These are phyloP conservation scores for Phalacrocorax carbo DNA, from an alignment of 2,113 vertebrate species.

Conservation along the genomic window DNA sequence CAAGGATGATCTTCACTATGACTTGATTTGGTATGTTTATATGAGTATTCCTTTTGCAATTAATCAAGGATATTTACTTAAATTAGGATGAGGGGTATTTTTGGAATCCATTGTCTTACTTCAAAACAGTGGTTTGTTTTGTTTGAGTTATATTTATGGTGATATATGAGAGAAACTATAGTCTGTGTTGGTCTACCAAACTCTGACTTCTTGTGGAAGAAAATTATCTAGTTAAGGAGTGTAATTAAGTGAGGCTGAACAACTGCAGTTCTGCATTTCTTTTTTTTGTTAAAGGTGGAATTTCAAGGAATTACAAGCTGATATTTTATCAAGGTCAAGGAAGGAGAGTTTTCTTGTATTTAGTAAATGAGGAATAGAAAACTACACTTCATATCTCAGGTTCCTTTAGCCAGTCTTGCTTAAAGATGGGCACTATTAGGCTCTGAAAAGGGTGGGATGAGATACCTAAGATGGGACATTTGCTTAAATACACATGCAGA, in stretches of 20 bases:
- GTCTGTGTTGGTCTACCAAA: background rate
- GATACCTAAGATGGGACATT: background rate
- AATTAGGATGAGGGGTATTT: background rate
- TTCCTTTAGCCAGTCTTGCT: background rate
- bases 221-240: background rate
- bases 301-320: background rate
- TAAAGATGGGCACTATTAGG: background rate
- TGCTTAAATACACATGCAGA: background rate
- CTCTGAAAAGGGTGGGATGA: background rate
- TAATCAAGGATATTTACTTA: background rate
- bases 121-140: background rate
- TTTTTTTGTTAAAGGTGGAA: background rate
- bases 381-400: background rate
- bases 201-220: background rate
- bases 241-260: background rate
- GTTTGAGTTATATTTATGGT: background rate
- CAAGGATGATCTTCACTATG: background rate
- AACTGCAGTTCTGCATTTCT: background rate
- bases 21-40: background rate
- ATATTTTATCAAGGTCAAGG: background rate
- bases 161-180: background rate
- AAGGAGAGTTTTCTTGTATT: background rate
- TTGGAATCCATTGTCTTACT: background rate
- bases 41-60: background rate
- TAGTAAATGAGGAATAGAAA: background rate